These are phyloP conservation scores for Rhincodon typus DNA, from an alignment of 2,797 vertebrate genomes.

Conservation along the genomic window DNA sequence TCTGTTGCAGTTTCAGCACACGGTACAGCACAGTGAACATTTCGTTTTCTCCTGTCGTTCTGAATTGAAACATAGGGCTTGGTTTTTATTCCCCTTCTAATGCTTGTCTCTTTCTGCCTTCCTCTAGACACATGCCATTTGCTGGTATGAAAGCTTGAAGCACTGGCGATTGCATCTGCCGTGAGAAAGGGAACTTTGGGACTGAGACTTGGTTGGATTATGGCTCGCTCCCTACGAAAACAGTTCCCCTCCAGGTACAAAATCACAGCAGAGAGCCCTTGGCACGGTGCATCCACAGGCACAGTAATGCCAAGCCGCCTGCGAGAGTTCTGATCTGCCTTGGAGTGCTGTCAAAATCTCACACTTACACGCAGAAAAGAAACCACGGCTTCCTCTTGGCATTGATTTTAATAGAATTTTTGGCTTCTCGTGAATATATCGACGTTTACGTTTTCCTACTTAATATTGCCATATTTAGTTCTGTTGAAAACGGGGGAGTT, in stretches of 20 bases:
- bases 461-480: constrained; percentile 19
- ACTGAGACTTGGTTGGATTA: constrained; percentile 38
- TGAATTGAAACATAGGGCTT: neutral
- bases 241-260: constrained; percentile 35
- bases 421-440: constrained; percentile 17
- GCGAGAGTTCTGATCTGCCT: constrained; percentile 38
- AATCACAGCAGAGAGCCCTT: constrained; percentile 37
- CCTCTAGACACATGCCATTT: neutral
- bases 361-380: neutral
- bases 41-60: neutral
- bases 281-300: constrained; percentile 33
- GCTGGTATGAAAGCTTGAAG: neutral
- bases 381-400: neutral
- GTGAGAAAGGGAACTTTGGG: neutral
- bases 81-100: neutral
- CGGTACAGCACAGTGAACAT: neutral
- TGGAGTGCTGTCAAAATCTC: constrained; percentile 42
- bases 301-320: constrained; percentile 45
- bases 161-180: constrained; percentile 3
- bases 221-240: constrained; percentile 38
- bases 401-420: neutral
- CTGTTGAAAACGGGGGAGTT: neutral
- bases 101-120: constrained; percentile 17
- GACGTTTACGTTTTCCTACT: neutral
- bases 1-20: neutral